Evolutionary conservation across 2,888 invertebrate genomes (phyloP), one percentile per base, ranked within the genome.

Genomic region (Bombyx huttoni): DNA sequence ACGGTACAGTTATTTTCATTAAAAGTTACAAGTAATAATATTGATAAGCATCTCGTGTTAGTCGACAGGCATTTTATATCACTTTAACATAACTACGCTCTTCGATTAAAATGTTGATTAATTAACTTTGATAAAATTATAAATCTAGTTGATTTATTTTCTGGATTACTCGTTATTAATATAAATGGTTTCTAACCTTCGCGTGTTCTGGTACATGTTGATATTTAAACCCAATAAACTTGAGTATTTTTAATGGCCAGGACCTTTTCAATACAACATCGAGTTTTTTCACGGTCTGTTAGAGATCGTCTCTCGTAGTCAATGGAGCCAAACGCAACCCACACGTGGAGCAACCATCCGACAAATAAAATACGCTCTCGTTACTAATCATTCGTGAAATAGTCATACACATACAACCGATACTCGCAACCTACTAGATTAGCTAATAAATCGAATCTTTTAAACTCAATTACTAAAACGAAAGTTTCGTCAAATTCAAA

Each of bases 341-440:
- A 67, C 72, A 73, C 75, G 74, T 73, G 69, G 64, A 59, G 61
- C 69, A 65, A 62, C 65, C 75, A 74, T 65, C 70, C 76, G 72
- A 68, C 70, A 73, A 68, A 75, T 70, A 58, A 65, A 56, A 40
- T 62, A 75, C 74, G 81, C 73, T 76, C 78, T 72, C 81, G 73
- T 81, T 81, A 77, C 70, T 60, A 67, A 70, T 73, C 81, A 80
- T 78, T 80, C 75, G 81, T 75, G 75, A 75, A 24, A 24, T 2
- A 24, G 24, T 24, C 3, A n/a, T n/a, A n/a, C 73, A 66, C 68
- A 65, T 60, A 53, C 67, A 65, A 34, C 14, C 53, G 47, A 49
- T 33, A 47, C 46, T 47, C 51, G 53, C 49, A 47, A 45, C 40
- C 34, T 35, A 33, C 46, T 48, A 40, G 52, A 48, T 48, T 51